Conservation (phyloP, 2,888 invertebrate species). For the Limenitis camilla region DNA sequence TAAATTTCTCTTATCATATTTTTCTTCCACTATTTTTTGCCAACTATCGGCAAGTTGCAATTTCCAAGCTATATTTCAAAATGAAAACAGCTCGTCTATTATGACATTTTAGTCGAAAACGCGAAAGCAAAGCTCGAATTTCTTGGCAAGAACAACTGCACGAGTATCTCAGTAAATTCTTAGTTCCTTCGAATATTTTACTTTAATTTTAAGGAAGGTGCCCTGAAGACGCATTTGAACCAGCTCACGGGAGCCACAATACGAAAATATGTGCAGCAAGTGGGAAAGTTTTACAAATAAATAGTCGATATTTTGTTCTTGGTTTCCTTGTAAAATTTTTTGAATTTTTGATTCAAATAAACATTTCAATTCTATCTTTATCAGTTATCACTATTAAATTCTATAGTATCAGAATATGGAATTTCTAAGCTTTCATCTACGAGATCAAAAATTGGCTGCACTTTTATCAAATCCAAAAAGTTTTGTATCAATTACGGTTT, state of each 20-base stretch:
- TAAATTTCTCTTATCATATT: too few relatives aligned
- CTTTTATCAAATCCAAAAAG: too few relatives aligned
- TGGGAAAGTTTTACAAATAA: slow-evolving; percentile 1
- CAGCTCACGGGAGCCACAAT: slow-evolving; percentile 13
- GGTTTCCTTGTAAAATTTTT: not conserved
- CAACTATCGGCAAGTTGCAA: not conserved
- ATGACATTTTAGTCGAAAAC: not conserved
- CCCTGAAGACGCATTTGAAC: slow-evolving; percentile 18
- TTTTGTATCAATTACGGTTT: too few relatives aligned
- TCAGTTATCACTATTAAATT: too few relatives aligned
- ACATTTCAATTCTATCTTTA: too few relatives aligned
- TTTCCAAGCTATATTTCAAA: slow-evolving; percentile 3
- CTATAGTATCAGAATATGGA: too few relatives aligned
- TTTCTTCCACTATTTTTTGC: too few relatives aligned
- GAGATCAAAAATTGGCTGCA: too few relatives aligned
- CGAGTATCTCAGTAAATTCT: not conserved
- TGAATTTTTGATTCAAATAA: too few relatives aligned
- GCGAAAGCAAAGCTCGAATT: not conserved
- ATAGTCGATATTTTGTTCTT: not conserved
- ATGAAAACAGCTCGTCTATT: not conserved
- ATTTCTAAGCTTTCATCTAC: too few relatives aligned
- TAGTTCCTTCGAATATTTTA: slow-evolving; percentile 6
- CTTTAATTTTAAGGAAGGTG: slow-evolving; percentile 17
- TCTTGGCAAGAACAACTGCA: not conserved
- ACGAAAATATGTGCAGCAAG: slow-evolving; percentile 11